Evolutionary conservation across 2,888 invertebrate genomes (phyloP), one percentile per base, ranked within the genome.

Genomic region (Caprella mutica): DNA sequence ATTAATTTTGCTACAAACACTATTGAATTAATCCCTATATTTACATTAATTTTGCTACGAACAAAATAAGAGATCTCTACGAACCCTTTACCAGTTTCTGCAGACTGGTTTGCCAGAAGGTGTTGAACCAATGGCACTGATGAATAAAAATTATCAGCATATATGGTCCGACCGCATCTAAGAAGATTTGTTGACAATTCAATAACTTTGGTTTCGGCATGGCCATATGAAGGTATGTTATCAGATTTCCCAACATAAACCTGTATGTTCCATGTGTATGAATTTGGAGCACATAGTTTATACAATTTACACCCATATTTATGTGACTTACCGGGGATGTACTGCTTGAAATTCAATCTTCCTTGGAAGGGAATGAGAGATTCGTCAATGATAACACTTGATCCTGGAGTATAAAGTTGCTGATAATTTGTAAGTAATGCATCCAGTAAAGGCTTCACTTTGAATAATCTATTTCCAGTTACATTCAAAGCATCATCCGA

Each of bases 301-400:
- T 30, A 56, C 21, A 52, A 9, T 52, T 56, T 51, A n/a, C 48
- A 51, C 3, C 56, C 56, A 56, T 56, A 56, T 50, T 56, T 56
- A 17, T 51, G 51, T 19, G 33, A 26, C 23, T 51, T 56, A 23
- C 56, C 48, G 21, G 55, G 55, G 48, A 48, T 55, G 30, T 48
- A 48, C 24, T 55, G 55, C 17, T 38, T 23, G 17, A 53, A 53
- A 6, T 8, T 23, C 38, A 48, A 4, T 30, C 42, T 50, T 14
- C 51, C 52, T 56, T 52, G 39, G 42, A 56, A 56, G 14, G 43
- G 51, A 14, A 52, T 23, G 33, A 56, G 33, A 33, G 42, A 42
- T 40, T 56, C 56, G 27, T 56, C 52, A 42, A 54, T 43, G 19
- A 54, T 44, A 26, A 54, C 24, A 17, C 38, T 54, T 12, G 40